These are phyloP conservation scores for Alca torda DNA, from an alignment of 2,797 vertebrate genomes.

Conservation along the genomic window DNA sequence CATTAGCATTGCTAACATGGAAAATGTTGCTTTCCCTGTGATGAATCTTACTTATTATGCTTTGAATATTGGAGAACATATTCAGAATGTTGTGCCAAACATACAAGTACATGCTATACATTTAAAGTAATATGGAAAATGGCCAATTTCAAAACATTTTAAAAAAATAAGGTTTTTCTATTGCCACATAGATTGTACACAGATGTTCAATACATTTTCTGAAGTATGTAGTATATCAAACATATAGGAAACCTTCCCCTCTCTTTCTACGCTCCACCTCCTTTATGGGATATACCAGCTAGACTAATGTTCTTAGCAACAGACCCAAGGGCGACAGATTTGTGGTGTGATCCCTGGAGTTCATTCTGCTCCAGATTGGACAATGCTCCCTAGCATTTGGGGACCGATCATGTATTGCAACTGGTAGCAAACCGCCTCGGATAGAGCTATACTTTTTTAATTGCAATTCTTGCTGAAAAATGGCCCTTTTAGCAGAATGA, in stretches of 20 bases:
- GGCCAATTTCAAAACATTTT: constrained; percentile 59
- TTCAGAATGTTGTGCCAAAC: constrained; percentile 10
- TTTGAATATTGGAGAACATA: constrained; percentile 52
- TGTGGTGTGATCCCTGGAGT: not conserved
- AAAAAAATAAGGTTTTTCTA: constrained; percentile 30
- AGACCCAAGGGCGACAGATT: not conserved
- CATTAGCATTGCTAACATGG: constrained; percentile 50
- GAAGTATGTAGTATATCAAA: not conserved
- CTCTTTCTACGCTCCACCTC: not conserved
- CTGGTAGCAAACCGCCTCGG: constrained; percentile 52
- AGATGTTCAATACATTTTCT: constrained; percentile 35
- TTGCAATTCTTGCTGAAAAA: constrained; percentile 33
- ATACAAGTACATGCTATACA: not conserved
- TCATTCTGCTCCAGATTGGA: not conserved
- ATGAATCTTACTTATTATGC: constrained; percentile 35
- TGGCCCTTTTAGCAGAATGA: constrained; percentile 26
- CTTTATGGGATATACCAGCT: not conserved
- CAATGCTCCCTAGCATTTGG: not conserved
- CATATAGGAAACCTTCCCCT: not conserved
- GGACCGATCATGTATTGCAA: constrained; percentile 8
- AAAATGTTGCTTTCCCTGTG: constrained; percentile 20
- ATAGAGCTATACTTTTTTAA: constrained; percentile 43
- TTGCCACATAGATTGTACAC: constrained; percentile 9
- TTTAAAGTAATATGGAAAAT: constrained; percentile 55
- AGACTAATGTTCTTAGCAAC: not conserved